Evolutionary conservation across 92 coral and sea anemone species (phyloP).

Genomic region (Porites rus): DNA sequence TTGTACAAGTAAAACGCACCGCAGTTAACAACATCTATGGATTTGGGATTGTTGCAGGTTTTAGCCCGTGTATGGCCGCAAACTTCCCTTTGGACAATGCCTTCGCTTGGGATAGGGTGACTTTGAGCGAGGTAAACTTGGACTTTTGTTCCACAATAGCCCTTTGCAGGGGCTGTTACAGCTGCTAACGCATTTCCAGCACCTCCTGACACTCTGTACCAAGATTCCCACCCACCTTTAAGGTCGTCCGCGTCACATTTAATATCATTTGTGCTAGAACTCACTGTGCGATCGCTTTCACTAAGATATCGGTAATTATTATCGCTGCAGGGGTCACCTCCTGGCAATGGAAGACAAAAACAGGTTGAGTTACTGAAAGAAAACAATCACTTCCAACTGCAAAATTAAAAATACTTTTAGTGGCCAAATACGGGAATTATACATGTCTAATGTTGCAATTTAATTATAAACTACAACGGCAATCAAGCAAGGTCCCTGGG

Average conservation of each 20-base stretch:
- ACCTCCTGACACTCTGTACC: constrained; percentile 22
- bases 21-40: constrained; percentile 11
- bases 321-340: neutral
- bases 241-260: neutral
- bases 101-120: neutral
- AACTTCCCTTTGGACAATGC: neutral
- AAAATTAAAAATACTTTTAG: too few relatives aligned
- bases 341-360: neutral
- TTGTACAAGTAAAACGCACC: constrained; percentile 28
- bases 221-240: neutral
- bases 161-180: neutral
- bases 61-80: neutral
- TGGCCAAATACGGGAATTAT: too few relatives aligned
- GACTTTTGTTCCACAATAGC: neutral
- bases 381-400: too few relatives aligned
- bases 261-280: neutral
- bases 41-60: neutral
- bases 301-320: neutral
- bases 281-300: constrained; percentile 7
- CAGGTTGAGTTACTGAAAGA: neutral
- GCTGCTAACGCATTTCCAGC: constrained; percentile 23
- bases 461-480: too few relatives aligned
- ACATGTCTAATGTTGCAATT: too few relatives aligned
- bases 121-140: neutral
- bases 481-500: too few relatives aligned